Percentiles rank a stretch among this genome's conserved stretches.
Conservation (phyloP, 2,113 vertebrate species). For the Anseranas semipalmata region DNA sequence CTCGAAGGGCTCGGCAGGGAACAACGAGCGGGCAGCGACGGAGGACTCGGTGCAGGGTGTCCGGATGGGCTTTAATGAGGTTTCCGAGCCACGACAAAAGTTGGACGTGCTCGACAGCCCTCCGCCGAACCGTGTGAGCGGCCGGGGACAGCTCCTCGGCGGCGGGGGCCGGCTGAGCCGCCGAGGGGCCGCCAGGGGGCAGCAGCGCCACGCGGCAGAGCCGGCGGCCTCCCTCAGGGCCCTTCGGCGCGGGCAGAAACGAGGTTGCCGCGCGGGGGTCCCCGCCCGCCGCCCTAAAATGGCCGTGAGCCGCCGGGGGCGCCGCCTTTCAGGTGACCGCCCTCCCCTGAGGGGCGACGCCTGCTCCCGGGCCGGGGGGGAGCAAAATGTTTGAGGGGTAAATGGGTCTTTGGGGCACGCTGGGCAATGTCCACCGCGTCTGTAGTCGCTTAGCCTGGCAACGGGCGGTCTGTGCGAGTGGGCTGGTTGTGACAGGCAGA, state of each 20-base stretch:
- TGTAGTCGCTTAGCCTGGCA: background rate
- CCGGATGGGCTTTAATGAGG: background rate
- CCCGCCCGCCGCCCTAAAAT: background rate
- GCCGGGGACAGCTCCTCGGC: background rate
- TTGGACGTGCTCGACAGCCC: background rate
- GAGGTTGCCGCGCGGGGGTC: too few species aligned
- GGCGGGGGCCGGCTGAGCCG: background rate
- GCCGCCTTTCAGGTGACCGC: too few species aligned
- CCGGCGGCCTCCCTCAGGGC: background rate
- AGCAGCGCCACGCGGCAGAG: conserved; percentile 49
- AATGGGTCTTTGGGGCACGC: background rate
- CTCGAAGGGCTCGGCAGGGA: background rate
- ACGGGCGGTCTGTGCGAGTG: rapidly evolving
- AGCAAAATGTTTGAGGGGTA: background rate
- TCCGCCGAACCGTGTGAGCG: background rate
- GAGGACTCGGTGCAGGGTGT: background rate
- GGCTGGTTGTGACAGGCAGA: background rate
- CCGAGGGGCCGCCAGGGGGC: conserved; percentile 62
- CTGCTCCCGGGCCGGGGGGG: background rate
- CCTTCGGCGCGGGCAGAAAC: too few species aligned
- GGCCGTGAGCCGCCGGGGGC: background rate
- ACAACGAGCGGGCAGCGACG: background rate
- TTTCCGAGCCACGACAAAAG: background rate
- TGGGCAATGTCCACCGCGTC: background rate
- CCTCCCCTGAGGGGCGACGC: too few species aligned